phyloP scores from a whole-genome alignment of 2,888 invertebrate genomes.

The Allophyes oxyacanthae region DNA sequence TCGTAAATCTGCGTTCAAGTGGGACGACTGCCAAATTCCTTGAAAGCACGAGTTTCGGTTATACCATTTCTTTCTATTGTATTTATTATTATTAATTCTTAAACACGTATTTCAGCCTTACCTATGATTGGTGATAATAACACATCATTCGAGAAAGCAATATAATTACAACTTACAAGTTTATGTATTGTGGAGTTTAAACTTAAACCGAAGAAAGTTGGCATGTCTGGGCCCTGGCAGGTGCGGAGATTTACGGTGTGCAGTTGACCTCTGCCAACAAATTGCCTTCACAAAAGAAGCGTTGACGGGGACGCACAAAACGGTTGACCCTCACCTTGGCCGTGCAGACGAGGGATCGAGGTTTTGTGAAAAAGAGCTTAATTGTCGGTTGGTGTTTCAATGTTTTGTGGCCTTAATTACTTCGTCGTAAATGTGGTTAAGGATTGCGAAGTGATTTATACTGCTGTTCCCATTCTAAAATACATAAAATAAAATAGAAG shows the following conservation, averaged over 20 bases:
- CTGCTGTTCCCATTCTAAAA: constrained; percentile 39
- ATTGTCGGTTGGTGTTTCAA: constrained; percentile 33
- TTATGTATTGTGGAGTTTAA: constrained; percentile 22
- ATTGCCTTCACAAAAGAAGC: constrained; percentile 74
- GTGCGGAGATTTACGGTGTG: constrained; percentile 59
- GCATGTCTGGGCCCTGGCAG: constrained; percentile 39
- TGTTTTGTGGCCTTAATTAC: constrained; percentile 48
- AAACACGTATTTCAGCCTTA: constrained; percentile 20
- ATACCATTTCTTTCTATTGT: constrained; percentile 62
- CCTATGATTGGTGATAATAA: too few species aligned
- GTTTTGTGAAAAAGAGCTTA: constrained; percentile 51
- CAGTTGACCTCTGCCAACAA: constrained; percentile 71
- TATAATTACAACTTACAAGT: constrained; percentile 35
- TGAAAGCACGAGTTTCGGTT: constrained; percentile 56
- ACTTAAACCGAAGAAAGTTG: constrained; percentile 48
- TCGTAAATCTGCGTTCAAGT: constrained; percentile 53
- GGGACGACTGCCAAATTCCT: constrained; percentile 67
- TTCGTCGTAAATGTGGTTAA: neutral
- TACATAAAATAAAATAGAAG: constrained; percentile 30
- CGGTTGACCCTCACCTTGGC: constrained; percentile 69
- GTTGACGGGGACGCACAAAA: constrained; percentile 72
- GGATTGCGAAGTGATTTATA: constrained; percentile 25
- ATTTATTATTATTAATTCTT: constrained; percentile 59
- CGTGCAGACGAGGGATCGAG: constrained; percentile 52
- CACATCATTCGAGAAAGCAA: constrained; percentile 18